Evolutionary conservation across 2,888 invertebrate genomes (phyloP).

Genomic region (Ennomos erosarius): DNA sequence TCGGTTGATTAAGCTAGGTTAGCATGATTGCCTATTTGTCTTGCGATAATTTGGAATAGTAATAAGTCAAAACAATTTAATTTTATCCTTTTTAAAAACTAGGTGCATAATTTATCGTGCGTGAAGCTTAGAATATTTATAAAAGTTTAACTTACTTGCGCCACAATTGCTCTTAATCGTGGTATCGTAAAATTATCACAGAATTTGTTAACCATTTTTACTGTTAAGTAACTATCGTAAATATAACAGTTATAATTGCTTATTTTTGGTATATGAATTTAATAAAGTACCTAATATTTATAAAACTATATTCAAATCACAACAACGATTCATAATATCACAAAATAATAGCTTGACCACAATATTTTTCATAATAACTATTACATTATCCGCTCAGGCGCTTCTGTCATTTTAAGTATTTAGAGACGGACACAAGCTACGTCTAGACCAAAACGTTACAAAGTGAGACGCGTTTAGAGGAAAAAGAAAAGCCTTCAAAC

Average conservation of each 20-base stretch:
- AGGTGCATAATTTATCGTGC: no score
- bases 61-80: no score
- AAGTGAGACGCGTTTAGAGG: constrained; percentile 27
- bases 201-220: constrained; percentile 66
- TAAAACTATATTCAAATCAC: not conserved
- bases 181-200: constrained; percentile 52
- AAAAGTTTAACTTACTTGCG: constrained; percentile 60
- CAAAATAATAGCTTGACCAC: not conserved
- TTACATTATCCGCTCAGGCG: no score
- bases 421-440: constrained; percentile 15
- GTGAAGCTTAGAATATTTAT: not conserved
- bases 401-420: not conserved
- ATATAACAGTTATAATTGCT: no score
- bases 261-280: no score
- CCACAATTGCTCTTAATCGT: constrained; percentile 57
- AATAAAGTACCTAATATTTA: no score
- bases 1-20: no score
- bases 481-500: constrained; percentile 28
- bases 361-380: not conserved
- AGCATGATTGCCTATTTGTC: no score
- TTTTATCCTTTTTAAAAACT: no score
- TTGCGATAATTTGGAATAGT: no score
- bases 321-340: not conserved
- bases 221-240: not conserved
- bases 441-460: constrained; percentile 9